These are phyloP conservation scores for Actinia tenebrosa DNA, from an alignment of 64 coral and sea anemone genomes.

Conservation along the genomic window DNA sequence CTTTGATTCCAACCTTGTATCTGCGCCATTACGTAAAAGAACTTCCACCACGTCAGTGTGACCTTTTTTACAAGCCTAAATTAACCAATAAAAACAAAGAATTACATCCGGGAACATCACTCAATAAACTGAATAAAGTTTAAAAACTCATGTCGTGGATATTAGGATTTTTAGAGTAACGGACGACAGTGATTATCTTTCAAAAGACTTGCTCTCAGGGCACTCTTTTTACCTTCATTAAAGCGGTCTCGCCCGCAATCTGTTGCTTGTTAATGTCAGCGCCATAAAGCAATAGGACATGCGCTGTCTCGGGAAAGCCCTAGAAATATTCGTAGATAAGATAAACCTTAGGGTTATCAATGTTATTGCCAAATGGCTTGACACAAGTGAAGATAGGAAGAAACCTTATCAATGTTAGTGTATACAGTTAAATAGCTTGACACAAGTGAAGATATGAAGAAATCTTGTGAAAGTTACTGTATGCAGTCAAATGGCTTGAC, in stretches of 20 bases:
- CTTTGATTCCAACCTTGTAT: conserved; percentile 51
- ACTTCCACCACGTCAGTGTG: conserved; percentile 48
- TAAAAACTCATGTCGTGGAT: background rate
- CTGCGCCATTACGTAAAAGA: conserved; percentile 51
- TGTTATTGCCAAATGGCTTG: background rate
- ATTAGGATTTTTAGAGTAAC: no score
- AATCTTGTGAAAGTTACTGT: background rate
- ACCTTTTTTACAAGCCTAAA: conserved; percentile 78
- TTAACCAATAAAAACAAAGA: background rate
- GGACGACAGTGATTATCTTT: no score
- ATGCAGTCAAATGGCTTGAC: no score
- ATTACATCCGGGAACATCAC: background rate
- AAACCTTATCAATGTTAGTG: background rate
- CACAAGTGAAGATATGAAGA: background rate
- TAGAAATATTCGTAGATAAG: background rate
- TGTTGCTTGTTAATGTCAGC: conserved; percentile 65
- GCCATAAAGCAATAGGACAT: conserved; percentile 49
- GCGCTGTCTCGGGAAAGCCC: conserved; percentile 57
- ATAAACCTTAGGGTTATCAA: background rate
- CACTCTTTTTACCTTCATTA: conserved; percentile 61
- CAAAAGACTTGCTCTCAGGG: no score
- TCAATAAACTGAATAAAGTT: background rate
- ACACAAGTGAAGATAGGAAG: background rate
- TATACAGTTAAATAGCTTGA: no score
- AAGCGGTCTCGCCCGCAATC: conserved; percentile 66